These are phyloP conservation scores for Aethina tumida DNA, from an alignment of 1,140 invertebrate species.

Conservation along the genomic window DNA sequence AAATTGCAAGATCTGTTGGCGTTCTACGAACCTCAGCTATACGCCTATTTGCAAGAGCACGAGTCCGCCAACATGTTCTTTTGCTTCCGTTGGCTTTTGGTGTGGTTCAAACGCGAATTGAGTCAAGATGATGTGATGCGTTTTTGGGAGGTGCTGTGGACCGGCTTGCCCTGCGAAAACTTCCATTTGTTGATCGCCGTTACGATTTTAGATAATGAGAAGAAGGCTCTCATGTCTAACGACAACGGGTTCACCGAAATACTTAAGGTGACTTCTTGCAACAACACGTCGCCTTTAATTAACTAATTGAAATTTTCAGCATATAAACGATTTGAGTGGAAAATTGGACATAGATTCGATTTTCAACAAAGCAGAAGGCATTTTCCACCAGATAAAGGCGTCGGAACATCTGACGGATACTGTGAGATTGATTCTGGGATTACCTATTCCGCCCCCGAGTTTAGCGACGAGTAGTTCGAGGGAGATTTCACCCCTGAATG, in stretches of 20 bases:
- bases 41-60: conserved; percentile 76
- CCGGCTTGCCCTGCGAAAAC: conserved; percentile 82
- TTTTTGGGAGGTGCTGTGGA: conserved; percentile 82
- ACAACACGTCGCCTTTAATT: not conserved
- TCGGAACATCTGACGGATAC: conserved; percentile 56
- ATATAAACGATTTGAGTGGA: conserved; percentile 86
- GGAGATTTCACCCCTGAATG: conserved; percentile 3
- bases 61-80: conserved; percentile 98
- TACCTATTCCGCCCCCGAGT: conserved; percentile 35
- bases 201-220: conserved; percentile 84
- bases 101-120: conserved; percentile 77
- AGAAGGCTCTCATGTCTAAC: conserved; percentile 74
- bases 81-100: conserved; percentile 88
- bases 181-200: conserved; percentile 88
- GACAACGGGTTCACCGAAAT: conserved; percentile 94
- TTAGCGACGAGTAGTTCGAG: not conserved
- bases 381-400: conserved; percentile 71
- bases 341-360: conserved; percentile 71
- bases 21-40: conserved; percentile 75
- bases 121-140: conserved; percentile 63
- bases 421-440: conserved; percentile 56
- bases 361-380: conserved; percentile 77
- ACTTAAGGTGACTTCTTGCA: conserved; percentile 62
- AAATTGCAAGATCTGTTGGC: conserved; percentile 74
- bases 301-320: conserved; percentile 46